Evolutionary conservation across 1,140 invertebrate species (phyloP), one percentile per base, ranked within the genome.

Genomic region (Leptonema lineaticorne): DNA sequence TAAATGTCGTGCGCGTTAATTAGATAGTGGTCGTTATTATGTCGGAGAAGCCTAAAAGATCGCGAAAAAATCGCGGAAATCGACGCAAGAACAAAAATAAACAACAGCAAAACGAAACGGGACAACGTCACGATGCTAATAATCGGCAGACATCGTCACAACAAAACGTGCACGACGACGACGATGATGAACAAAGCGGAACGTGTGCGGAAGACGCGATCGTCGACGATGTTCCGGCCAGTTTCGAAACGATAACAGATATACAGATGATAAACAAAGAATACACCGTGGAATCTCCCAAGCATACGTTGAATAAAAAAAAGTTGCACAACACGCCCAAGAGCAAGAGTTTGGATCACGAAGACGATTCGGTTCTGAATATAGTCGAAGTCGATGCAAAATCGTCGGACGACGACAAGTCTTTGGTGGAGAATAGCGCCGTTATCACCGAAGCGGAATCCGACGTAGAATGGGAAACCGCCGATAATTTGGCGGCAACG

Each of bases 371-470:
- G 56, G 76, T 84, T 3, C 75, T 81, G 72, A 84, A 85, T 76
- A 74, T 86, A 22, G 78, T 79, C 9, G 82, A 83, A 68, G 75
- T 78, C 7, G 63, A 18, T 48, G 33, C 8, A 7, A 56, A 73
- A 59, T 72, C 70, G 58, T 72, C 70, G 48, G 77, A 78, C 63
- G 68, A 75, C 11, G 75, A 78, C 27, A 73, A 70, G 41, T 58
- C 72, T 59, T 28, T 79, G 46, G 73, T 76, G 30, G 78, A 82
- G 56, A 74, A 68, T 63, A 79, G 78, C 73, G 78, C 79, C 14
- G 76, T 86, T 27, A 78, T 88, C 48, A 78, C 82, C 9, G 85
- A 86, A 74, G 80, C 81, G 28, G 85, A 87, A 48, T 84, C 85
- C 1, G 85, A 87, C 70, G 74, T 81, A 45, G 84, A 86, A 65